Conservation (phyloP, 2,797 vertebrate species). For the Bradypodion ventrale region DNA sequence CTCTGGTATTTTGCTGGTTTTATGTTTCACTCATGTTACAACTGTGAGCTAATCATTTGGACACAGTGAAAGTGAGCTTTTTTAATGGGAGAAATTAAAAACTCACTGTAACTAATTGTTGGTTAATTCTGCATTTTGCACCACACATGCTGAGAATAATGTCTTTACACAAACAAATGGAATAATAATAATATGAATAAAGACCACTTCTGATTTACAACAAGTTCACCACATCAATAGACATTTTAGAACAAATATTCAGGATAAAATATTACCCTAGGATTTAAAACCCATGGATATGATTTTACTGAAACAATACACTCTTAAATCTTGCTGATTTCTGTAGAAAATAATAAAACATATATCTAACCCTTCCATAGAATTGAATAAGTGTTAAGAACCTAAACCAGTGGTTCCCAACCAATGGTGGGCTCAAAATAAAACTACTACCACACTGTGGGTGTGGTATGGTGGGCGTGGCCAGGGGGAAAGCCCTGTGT, state of each 20-base stretch:
- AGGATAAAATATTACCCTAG: not conserved
- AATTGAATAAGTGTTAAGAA: not conserved
- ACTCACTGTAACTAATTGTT: slow-evolving; percentile 40
- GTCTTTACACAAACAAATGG: slow-evolving; percentile 12
- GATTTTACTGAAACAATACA: not conserved
- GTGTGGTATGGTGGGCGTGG: too few relatives aligned
- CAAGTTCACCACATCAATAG: not conserved
- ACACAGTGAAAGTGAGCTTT: slow-evolving; percentile 37
- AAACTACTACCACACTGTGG: too few relatives aligned
- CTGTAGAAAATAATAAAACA: not conserved
- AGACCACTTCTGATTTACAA: slow-evolving; percentile 22
- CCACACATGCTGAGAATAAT: not conserved
- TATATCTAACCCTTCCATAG: not conserved
- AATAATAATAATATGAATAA: not conserved
- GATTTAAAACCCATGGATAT: slow-evolving; percentile 4
- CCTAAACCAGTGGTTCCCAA: too few relatives aligned
- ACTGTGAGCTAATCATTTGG: slow-evolving; percentile 38
- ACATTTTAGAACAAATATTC: not conserved
- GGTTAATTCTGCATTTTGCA: not conserved
- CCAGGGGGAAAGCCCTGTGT: too few relatives aligned
- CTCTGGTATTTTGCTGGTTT: slow-evolving; percentile 36
- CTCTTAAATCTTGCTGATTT: not conserved
- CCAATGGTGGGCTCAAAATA: too few relatives aligned
- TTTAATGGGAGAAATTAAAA: slow-evolving; percentile 33
- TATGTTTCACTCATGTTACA: slow-evolving; percentile 35